Evolutionary conservation across 2,888 invertebrate species (phyloP), one percentile per base, ranked within the genome.

Genomic region (Pristionchus arcanus): DNA sequence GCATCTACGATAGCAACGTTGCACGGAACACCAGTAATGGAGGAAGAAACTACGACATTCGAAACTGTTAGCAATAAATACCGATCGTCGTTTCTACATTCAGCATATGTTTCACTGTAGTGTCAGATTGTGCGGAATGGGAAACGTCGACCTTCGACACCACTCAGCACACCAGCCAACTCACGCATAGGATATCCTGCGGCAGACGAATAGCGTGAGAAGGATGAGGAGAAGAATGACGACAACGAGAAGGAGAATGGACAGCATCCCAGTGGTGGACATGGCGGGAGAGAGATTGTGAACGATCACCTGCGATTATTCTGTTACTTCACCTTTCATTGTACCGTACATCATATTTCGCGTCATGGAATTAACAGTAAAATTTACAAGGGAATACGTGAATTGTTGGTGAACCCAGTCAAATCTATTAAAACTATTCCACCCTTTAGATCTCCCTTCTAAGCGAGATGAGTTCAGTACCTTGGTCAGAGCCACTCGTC

Each of bases 181-280:
- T 90, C 53, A 92, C 90, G 90, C 91, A 68, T 92, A 91, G 87
- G 91, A 90, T 89, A 93, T 91, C 37, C 90, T 81, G 16, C 91
- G 86, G 84, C 91, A 93, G 15, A 92, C 92, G 53, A 93, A 42
- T 53, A 92, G 89, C 0, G 91, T 88, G 28, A 93, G 83, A 83
- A 92, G 91, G 2, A 91, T 84, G 68, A 92, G 91, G n/a, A 93
- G 90, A 25, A 93, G 84, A 63, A 90, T 90, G 15, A 92, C 77
- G 81, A 92, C 89, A 25, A 91, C 90, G 25, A 93, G 89, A 55
- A 92, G 90, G 31, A 92, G 63, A 2, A 93, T 86, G 25, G 92
- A 92, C 19, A 93, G 89, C 2, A 91, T 90, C 0, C 92, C 89
- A 0, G 91, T 86, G 4, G 68, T 74, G 53, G 89, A 68, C 28